Evolutionary conservation across 1,140 invertebrate genomes (phyloP), one percentile per base, ranked within the genome.

Genomic region (Nautilus pompilius): DNA sequence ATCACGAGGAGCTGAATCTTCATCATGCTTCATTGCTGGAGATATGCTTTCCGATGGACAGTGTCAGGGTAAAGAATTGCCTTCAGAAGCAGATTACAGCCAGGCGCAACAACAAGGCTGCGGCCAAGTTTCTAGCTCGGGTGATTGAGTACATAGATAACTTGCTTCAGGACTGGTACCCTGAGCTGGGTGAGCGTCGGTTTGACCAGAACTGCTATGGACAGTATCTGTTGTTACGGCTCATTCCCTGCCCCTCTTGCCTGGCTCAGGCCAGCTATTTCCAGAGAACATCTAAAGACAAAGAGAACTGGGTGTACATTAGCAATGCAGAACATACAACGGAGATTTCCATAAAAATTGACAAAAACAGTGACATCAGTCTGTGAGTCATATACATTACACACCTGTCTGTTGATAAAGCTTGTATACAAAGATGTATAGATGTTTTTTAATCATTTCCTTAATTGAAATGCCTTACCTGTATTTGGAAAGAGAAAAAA

Each of bases 161-260:
- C 56, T 82, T 99, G 26, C 82, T 99, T 0, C 97, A 99, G 81
- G 96, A 99, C 81, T 98, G 96, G 96, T 98, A 96, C 84, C 95
- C 95, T 0, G 93, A 93, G 0, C 84, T 96, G 49, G 91, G 96
- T 5, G 98, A 96, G 1, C 67, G 67, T 2, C 87, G 96, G 48
- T 99, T 99, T 83, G 93, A 96, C 1, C 97, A 99, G 77, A 98
- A 95, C 0, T 96, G 94, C 0, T 95, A 97, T 79, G 97, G 97
- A 1, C 90, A 93, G 67, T 92, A 97, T 77, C 83, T 99, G 28
- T 93, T 99, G 10, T 98, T 94, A 0, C 85, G 97, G n/a, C 76
- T 99, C 22, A 90, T 98, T 49, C 93, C 95, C 0, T 99, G 97
- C 82, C 90, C 93, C 0, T 86, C 88, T 6, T 98, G 96, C 80